Evolutionary conservation across 2,888 invertebrate genomes (phyloP).

Genomic region (Melanophora roralis): DNA sequence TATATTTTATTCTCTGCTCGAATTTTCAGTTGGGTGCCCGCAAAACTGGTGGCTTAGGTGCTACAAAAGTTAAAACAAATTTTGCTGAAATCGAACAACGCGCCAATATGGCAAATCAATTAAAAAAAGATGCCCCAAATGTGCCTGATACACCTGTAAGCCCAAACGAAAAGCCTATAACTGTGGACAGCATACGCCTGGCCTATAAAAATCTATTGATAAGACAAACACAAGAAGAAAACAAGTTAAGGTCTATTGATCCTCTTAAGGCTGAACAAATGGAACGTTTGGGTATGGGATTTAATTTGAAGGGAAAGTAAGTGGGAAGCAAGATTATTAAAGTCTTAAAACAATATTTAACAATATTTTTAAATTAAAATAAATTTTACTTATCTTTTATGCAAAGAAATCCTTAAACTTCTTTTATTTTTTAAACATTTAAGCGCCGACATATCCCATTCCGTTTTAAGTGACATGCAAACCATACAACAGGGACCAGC

Average conservation of each 20-base stretch:
- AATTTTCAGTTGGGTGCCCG: constrained; percentile 87
- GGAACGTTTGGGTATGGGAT: constrained; percentile 96
- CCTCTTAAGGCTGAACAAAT: constrained; percentile 91
- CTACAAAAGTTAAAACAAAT: constrained; percentile 95
- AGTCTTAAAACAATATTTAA: not conserved
- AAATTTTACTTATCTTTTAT: not conserved
- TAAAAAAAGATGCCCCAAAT: constrained; percentile 78
- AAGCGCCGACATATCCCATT: constrained; percentile 84
- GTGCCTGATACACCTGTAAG: constrained; percentile 72
- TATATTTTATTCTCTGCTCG: too few species aligned
- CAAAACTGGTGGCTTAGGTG: constrained; percentile 90
- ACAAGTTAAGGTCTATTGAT: constrained; percentile 84
- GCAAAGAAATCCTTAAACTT: not conserved
- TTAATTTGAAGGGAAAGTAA: constrained; percentile 74
- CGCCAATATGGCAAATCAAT: constrained; percentile 90
- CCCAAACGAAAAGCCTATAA: constrained; percentile 84
- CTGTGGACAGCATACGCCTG: constrained; percentile 82
- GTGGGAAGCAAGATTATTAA: not conserved
- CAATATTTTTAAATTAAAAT: too few species aligned
- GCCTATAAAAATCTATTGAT: constrained; percentile 88
- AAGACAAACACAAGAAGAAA: constrained; percentile 84
- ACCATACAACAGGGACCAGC: constrained; percentile 89
- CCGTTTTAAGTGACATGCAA: constrained; percentile 93
- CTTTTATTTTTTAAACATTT: constrained; percentile 8
- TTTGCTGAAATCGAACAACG: constrained; percentile 96